Evolutionary conservation across 1,140 invertebrate species (phyloP).

Genomic region (Drosophila nasuta): DNA sequence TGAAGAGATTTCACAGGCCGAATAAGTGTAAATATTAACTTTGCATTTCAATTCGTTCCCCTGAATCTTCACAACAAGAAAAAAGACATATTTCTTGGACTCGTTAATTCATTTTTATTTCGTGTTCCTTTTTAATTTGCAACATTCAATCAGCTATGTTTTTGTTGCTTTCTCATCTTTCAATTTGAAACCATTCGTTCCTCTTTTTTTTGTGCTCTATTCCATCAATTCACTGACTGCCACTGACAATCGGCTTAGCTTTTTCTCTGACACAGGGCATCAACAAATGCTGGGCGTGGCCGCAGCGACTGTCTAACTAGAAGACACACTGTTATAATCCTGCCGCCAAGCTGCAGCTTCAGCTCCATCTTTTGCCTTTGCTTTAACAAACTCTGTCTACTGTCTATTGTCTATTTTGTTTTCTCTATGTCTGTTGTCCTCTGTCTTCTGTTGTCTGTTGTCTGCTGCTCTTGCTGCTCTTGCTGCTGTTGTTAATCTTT

Average conservation of each 20-base stretch:
- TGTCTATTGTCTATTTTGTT: not conserved
- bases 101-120: too few species aligned
- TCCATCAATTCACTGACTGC: not conserved
- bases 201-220: not conserved
- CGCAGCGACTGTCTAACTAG: slow-evolving; percentile 42
- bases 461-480: slow-evolving; percentile 1
- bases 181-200: not conserved
- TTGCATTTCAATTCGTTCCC: too few species aligned
- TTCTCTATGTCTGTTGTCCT: not conserved
- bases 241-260: slow-evolving; percentile 55
- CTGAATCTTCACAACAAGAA: too few species aligned
- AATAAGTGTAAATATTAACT: too few species aligned
- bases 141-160: too few species aligned
- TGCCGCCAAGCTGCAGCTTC: not conserved
- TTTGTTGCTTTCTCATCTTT: not conserved
- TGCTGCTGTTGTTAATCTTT: slow-evolving; percentile 66
- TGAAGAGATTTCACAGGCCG: too few species aligned
- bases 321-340: slow-evolving; percentile 7
- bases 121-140: too few species aligned
- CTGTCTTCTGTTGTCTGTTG: not conserved
- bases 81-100: too few species aligned
- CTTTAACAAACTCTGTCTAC: not conserved
- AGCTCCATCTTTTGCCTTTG: too few species aligned
- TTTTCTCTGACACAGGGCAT: slow-evolving; percentile 2
- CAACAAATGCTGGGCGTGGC: slow-evolving; percentile 34